Evolutionary conservation across 2,113 vertebrate genomes (phyloP), one percentile per base, ranked within the genome.

Genomic region (Junco hyemalis): DNA sequence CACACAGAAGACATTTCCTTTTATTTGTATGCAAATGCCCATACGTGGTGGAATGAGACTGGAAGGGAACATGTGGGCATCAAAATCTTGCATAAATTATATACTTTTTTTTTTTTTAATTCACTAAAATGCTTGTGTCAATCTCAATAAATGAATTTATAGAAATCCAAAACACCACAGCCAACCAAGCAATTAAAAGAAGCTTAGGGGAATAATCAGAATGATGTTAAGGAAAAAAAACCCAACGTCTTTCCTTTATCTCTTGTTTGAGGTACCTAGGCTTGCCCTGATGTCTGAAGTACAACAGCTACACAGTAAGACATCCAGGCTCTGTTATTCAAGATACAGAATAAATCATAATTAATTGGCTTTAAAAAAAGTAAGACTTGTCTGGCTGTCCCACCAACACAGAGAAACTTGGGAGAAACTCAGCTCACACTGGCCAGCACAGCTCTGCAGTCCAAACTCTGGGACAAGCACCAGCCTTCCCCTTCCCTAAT

Each of bases 11-110:
- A 71, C 8, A 3, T 48, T 40, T 63, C 70, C 63, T 81, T 92
- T 73, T 78, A 84, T 93, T 91, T 89, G 53, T 15, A 92, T 79
- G 91, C 89, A 91, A 87, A 79, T 56, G 25, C 45, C 61, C 53
- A 1, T 60, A 78, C 38, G 86, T 23, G 31, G 22, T 51, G 28
- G 66, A 86, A 90, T 13, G 16, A 77, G 71, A 92, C 18, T 47
- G 54, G n/a, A 83, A 64, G 50, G 19, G 65, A 88, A 88, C 65
- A 64, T 31, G 64, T 84, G 65, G 56, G 36, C 36, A 48, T 35
- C n/a, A 48, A 80, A 70, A 77, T 33, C 42, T 68, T 78, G 77
- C 23, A 26, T n/a, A 42, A 77, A 40, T 77, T 15, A 50, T 5
- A 14, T 4, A 54, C 4, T 47, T 57, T 45, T 38, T 45, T n/a